Evolutionary conservation across 1,140 invertebrate species (phyloP), one percentile per base, ranked within the genome.

Genomic region (Drosophila takahashii): DNA sequence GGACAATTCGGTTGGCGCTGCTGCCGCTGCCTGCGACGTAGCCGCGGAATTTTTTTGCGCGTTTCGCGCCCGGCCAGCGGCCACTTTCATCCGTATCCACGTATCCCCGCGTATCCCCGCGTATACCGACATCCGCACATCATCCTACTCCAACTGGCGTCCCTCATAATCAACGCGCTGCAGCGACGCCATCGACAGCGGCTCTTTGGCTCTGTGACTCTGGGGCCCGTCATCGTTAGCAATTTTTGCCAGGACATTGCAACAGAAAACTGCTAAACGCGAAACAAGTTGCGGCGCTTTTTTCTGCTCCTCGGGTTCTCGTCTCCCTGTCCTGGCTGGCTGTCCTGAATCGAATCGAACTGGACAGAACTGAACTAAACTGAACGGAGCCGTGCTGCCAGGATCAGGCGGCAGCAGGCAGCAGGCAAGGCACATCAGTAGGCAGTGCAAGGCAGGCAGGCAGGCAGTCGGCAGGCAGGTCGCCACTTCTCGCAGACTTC

Each of bases 231-330:
- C 85, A 90, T 81, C 86, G 86, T 90, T 90, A 86, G 80, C 78
- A 76, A 89, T 84, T 89, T 90, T 85, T 69, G 78, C 66, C 81
- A 85, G 70, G 81, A 81, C 90, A 91, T 90, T 91, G 89, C 89
- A 91, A 91, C 89, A 91, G 89, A 91, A 91, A 91, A 89, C 84
- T 81, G 89, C 89, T 91, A 91, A 91, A 91, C 89, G 89, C 90
- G 89, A 91, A 91, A 81, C 89, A 91, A 87, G 89, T 79, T 91
- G 89, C 90, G 89, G 89, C 89, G 89, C 53, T 90, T 91, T 90
- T 91, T 91, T 91, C 81, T 81, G 84, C 76, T 77, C 64, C 80
- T 80, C 84, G 85, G 84, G 65, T 89, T 65, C 66, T 39, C 42
- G 66, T 70, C 66, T 70, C 62, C 80, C 81, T 81, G 79, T 75